These are phyloP conservation scores for Molorchus minor DNA, from an alignment of 2,888 invertebrate genomes.

Conservation along the genomic window DNA sequence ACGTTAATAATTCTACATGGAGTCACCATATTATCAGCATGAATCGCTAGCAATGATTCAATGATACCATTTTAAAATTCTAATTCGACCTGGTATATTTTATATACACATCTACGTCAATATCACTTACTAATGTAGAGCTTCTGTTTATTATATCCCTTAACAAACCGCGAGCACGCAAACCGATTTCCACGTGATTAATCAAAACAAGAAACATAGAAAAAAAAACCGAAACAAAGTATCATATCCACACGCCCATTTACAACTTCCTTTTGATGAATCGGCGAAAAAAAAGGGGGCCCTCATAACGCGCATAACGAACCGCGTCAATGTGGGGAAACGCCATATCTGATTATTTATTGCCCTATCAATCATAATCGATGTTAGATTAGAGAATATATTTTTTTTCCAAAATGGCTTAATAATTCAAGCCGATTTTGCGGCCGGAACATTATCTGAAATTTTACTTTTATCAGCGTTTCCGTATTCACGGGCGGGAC, in stretches of 20 bases:
- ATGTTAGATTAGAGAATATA: constrained; percentile 47
- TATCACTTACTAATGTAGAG: too few species aligned
- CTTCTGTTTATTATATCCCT: too few species aligned
- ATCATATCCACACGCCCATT: neutral
- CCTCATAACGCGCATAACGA: neutral
- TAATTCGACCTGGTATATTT: too few species aligned
- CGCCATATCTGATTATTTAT: constrained; percentile 48
- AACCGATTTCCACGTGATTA: too few species aligned
- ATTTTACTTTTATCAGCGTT: constrained; percentile 18
- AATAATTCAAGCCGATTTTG: constrained; percentile 40
- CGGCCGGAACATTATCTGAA: constrained; percentile 16
- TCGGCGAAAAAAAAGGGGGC: constrained; percentile 6
- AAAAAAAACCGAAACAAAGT: neutral
- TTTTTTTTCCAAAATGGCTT: constrained; percentile 46
- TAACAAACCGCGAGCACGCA: too few species aligned
- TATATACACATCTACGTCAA: too few species aligned
- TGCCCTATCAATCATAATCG: constrained; percentile 47
- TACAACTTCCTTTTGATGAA: neutral
- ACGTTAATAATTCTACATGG: too few species aligned
- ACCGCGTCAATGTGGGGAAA: constrained; percentile 19
- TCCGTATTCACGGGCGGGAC: constrained; percentile 6
- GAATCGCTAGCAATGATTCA: too few species aligned
- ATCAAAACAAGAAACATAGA: too few species aligned
- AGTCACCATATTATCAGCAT: too few species aligned
- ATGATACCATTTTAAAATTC: too few species aligned